Base-by-base conservation (phyloP, 2,888 invertebrate species). In the Rapana venosa region DNA sequence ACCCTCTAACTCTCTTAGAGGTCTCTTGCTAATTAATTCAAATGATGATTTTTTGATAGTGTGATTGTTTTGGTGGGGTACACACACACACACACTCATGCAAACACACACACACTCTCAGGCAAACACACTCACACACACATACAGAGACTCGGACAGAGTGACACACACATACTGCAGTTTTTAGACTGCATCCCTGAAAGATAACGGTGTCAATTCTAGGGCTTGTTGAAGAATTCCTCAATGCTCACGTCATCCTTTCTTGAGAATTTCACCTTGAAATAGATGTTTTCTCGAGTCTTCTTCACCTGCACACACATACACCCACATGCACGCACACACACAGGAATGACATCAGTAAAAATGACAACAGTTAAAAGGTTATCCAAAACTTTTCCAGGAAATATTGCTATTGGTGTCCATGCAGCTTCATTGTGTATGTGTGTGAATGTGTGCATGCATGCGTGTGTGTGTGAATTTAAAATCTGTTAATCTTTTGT, bases 271-370 rank as follows among this genome's bases (percentile, higher is more conserved):
- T 88, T 81, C 58, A 81, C 81, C 88, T 32, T 79, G 77, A 20
- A 79, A 30, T 26, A 58, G 11, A 11, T 61, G 56, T n/a, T 30
- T 47, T 32, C 61, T 26, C 61, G 30, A 22, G 20, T 47, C 22
- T 79, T 88, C 26, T 32, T 22, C 22, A 32, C 58, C 88, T 88
- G 77, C 22, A 66, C 36, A 58, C 61, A 56, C 58, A 83, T 4
- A 32, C 70, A 87, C 32, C 61, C 70, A 87, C 32, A 66, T 26
- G 70, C 32, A 87, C 70, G 32, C 32, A 86, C 58, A 87, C 70
- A 70, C 32, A 30, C 87, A n/a, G n/a, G 26, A 26, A 74, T 66
- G 66, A 66, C 66, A 66, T 66, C 66, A 66, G 26, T 22, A 20
- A 22, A 66, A 66, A 66, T 66, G 66, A 66, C 26, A 66, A 66